These are phyloP conservation scores for Coenobita brevimanus DNA, from an alignment of 1,140 invertebrate genomes.

Conservation along the genomic window DNA sequence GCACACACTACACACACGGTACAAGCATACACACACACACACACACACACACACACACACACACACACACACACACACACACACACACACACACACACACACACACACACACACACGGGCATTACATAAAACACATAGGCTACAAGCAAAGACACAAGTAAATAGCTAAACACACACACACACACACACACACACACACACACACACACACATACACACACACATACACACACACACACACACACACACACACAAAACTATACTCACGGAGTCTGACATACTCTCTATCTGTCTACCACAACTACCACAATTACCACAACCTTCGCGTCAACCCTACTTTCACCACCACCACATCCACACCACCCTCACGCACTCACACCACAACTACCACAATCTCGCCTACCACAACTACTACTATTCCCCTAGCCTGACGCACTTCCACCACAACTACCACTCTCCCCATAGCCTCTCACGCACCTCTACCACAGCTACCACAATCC, in stretches of 20 bases:
- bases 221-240: constrained; percentile 15
- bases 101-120: constrained; percentile 28
- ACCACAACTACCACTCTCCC: too few species aligned
- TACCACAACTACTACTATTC: too few species aligned
- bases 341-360: too few species aligned
- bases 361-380: too few species aligned
- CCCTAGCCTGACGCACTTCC: too few species aligned
- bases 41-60: constrained; percentile 19
- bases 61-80: constrained; percentile 31
- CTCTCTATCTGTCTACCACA: neutral
- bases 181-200: neutral
- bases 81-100: constrained; percentile 3
- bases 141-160: neutral
- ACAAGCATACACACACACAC: neutral
- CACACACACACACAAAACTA: constrained; percentile 10
- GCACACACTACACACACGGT: neutral
- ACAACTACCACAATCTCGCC: too few species aligned
- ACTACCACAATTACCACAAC: too few species aligned
- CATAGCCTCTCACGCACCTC: too few species aligned
- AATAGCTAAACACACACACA: neutral
- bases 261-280: neutral
- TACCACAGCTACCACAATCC: too few species aligned
- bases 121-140: too few species aligned
- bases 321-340: too few species aligned
- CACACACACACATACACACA: constrained; percentile 34